phyloP scores from a whole-genome alignment of 2,888 invertebrate species.

The Melinopterus prodromus region DNA sequence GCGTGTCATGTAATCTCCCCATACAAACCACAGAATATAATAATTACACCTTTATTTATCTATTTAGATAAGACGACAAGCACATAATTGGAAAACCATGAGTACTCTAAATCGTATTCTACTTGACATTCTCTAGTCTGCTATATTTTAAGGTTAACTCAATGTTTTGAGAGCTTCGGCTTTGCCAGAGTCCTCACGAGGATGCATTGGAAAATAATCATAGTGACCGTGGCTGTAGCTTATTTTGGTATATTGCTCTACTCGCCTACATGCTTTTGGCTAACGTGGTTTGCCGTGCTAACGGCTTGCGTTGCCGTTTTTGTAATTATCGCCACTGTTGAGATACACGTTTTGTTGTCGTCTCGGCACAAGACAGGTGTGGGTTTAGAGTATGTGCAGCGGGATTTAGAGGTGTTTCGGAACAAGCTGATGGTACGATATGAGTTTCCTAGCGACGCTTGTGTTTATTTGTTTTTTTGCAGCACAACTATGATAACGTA shows the following conservation, averaged over 20 bases:
- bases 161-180: slow-evolving; percentile 12
- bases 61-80: not conserved
- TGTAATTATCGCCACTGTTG: slow-evolving; percentile 62
- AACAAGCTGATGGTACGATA: slow-evolving; percentile 67
- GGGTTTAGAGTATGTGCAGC: slow-evolving; percentile 68
- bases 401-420: slow-evolving; percentile 68
- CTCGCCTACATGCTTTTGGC: slow-evolving; percentile 50
- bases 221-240: slow-evolving; percentile 43
- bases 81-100: not conserved
- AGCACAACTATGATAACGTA: slow-evolving; percentile 53
- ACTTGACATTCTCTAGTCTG: not conserved
- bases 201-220: slow-evolving; percentile 47
- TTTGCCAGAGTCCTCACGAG: slow-evolving; percentile 38
- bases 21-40: not conserved
- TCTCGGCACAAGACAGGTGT: slow-evolving; percentile 71
- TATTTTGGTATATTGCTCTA: slow-evolving; percentile 44
- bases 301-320: slow-evolving; percentile 50
- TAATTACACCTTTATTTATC: not conserved
- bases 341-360: slow-evolving; percentile 72
- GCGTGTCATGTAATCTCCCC: not conserved
- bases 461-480: slow-evolving; percentile 30
- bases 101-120: not conserved
- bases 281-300: slow-evolving; percentile 48
- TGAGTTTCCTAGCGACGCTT: slow-evolving; percentile 6
- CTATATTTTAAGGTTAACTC: not conserved